Conservation (phyloP, 2,113 vertebrate genomes). For the Hemibagrus wyckioides region DNA sequence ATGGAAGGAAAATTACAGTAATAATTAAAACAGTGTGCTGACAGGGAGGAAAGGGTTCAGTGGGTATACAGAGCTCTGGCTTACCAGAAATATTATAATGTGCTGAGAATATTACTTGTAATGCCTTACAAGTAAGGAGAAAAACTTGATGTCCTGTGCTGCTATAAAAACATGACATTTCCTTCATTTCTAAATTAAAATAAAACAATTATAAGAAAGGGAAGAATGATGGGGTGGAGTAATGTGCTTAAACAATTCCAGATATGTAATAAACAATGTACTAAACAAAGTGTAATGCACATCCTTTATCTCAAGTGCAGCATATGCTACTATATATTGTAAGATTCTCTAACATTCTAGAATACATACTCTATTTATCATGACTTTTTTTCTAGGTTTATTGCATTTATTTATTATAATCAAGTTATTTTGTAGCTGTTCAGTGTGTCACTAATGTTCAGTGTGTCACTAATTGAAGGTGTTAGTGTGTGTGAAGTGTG, state of each 20-base stretch:
- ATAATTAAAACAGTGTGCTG: slow-evolving; percentile 57
- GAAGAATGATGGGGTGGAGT: background rate
- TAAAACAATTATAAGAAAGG: background rate
- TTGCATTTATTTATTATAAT: background rate
- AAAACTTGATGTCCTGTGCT: background rate
- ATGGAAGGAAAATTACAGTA: slow-evolving; percentile 51
- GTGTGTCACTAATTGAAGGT: background rate
- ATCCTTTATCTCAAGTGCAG: background rate
- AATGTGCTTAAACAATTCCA: background rate
- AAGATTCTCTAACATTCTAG: background rate
- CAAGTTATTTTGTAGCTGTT: background rate
- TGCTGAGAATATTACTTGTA: background rate
- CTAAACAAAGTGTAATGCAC: background rate
- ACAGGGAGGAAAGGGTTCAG: slow-evolving; percentile 46
- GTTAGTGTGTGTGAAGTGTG: background rate
- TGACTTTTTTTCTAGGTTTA: background rate
- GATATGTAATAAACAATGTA: background rate
- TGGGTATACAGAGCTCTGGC: slow-evolving; percentile 36
- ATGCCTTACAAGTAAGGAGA: background rate
- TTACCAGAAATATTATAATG: slow-evolving; percentile 2
- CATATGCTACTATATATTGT: background rate
- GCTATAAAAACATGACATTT: background rate
- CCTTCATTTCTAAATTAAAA: background rate
- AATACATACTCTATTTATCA: background rate
- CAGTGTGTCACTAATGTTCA: background rate